phyloP scores from a whole-genome alignment of 2,113 vertebrate genomes.

The Fregetta grallaria region DNA sequence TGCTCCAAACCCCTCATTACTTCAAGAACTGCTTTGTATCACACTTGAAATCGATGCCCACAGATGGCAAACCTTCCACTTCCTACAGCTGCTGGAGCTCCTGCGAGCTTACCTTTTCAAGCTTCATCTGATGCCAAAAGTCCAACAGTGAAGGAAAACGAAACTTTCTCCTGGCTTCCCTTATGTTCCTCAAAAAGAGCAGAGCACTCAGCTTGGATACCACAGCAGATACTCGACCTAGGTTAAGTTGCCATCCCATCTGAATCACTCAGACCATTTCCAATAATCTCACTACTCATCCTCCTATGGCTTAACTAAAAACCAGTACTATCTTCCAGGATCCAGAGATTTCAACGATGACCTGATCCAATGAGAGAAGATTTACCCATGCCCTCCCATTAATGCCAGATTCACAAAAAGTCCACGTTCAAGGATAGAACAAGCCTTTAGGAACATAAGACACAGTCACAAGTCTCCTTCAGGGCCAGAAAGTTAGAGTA shows the following conservation, averaged over 20 bases:
- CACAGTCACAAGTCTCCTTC: rapidly evolving
- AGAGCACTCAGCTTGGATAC: background rate
- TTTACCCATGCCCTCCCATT: background rate
- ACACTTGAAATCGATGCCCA: background rate
- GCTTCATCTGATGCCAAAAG: background rate
- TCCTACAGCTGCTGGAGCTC: background rate
- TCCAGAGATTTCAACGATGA: background rate
- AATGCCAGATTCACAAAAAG: background rate
- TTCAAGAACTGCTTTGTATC: background rate
- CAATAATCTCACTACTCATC: background rate
- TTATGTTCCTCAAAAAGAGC: background rate
- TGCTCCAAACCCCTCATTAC: background rate
- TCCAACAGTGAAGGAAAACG: background rate
- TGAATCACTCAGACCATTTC: background rate
- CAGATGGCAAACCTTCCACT: background rate
- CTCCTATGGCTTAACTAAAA: background rate
- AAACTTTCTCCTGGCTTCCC: background rate
- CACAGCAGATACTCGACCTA: background rate
- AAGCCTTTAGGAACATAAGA: background rate
- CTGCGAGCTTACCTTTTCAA: background rate
- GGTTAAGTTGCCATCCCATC: background rate
- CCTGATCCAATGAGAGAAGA: background rate
- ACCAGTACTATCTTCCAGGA: background rate
- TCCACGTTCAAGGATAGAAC: rapidly evolving
- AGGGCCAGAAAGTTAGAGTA: background rate